Conservation (phyloP, 2,113 vertebrate genomes). For the Lepisosteus osseus region DNA sequence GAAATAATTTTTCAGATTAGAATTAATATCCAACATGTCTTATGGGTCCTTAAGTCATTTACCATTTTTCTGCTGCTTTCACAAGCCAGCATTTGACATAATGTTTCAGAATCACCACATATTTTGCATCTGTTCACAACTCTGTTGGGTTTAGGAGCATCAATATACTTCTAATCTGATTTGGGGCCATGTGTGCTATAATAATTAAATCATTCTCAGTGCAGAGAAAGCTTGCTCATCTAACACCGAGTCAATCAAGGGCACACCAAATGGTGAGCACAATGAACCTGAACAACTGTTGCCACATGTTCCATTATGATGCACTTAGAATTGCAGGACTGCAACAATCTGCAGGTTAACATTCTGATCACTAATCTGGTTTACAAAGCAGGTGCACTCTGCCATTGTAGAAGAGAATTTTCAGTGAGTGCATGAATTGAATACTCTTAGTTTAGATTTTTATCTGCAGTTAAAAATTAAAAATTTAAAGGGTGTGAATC, state of each 20-base stretch:
- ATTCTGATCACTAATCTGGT: no score
- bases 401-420: no score
- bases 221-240: constrained; percentile 52
- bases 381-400: no score
- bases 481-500: no score
- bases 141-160: constrained; percentile 42
- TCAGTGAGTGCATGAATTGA: no score
- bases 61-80: not conserved
- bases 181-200: constrained; percentile 45
- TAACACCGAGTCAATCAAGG: constrained; percentile 55
- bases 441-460: no score
- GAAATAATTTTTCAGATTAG: no score
- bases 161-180: constrained; percentile 60
- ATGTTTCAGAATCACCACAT: constrained; percentile 32
- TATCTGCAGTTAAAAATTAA: no score
- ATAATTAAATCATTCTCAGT: constrained; percentile 64
- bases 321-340: not conserved
- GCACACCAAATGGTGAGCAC: constrained; percentile 45
- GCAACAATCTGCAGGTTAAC: no score
- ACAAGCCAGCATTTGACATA: constrained; percentile 27
- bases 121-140: constrained; percentile 42
- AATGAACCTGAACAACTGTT: constrained; percentile 37
- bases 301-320: constrained; percentile 28
- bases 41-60: not conserved
- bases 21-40: not conserved